These are phyloP conservation scores for Caligus rogercresseyi DNA, from an alignment of 1,140 invertebrate genomes.

Conservation along the genomic window DNA sequence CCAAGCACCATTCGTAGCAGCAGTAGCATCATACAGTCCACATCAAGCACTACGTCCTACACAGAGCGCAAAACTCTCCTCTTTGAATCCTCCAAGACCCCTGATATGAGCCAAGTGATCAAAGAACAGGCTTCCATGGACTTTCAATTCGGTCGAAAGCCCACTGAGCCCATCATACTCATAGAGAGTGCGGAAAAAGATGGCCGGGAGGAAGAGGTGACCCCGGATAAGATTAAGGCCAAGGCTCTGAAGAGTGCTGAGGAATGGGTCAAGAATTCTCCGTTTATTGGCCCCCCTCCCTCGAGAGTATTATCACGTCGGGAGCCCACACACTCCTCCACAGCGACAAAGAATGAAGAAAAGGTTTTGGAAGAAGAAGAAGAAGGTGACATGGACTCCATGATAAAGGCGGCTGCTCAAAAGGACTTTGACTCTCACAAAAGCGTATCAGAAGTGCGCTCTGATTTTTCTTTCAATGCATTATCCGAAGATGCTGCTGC, in stretches of 20 bases:
- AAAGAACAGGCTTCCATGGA: background rate
- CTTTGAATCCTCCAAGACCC: too few species aligned
- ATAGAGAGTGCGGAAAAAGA: background rate
- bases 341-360: too few species aligned
- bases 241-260: background rate
- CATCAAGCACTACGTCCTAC: too few species aligned
- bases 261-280: background rate
- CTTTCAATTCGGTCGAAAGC: too few species aligned
- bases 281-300: background rate
- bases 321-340: too few species aligned
- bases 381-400: background rate
- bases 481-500: background rate
- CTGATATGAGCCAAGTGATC: too few species aligned
- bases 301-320: too few species aligned
- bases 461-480: background rate
- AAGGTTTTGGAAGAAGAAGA: too few species aligned
- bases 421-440: background rate
- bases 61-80: too few species aligned
- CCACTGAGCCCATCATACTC: too few species aligned
- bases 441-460: background rate
- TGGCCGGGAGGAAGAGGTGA: background rate
- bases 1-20: too few species aligned
- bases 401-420: background rate
- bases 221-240: background rate
- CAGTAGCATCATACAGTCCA: too few species aligned